Base-by-base conservation (phyloP, 2,113 vertebrate genomes). In the Grammatotria lemairii region DNA sequence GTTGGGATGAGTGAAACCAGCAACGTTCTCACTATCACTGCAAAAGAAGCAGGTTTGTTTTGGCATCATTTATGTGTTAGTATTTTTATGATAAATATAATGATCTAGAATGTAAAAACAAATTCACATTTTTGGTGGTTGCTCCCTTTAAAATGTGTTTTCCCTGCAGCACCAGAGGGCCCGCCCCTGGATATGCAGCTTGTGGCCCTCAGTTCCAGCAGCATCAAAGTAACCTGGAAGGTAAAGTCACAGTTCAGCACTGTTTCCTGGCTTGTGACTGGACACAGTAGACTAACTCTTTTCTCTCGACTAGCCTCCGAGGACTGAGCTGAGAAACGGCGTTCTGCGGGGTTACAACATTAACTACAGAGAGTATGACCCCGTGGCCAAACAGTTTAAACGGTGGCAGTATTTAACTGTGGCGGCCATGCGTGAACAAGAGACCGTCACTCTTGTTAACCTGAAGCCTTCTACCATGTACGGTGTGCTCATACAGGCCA, bases 181-280 rank as follows among this genome's bases (percentile, higher is more conserved):
- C 90, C 93, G 9, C 95, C 95, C 1, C 23, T 93, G 40, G 95
- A 95, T 31, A 65, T 94, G 86, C 45, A 63, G 38, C 75, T 96
- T 9, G 84, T 89, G 68, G 86, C 88, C 17, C 81, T 94, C 31
- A 85, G 79, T 17, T 6, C 94, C 55, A 53, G 65, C 51, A 95
- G 84, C 9, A 93, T 96, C 68, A 93, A n/a, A 86, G 85, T 95
- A 58, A 88, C 90, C 8, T 96, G 95, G 94, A 96, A 92, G 92
- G 95, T 95, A 88, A 81, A 78, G 35, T 78, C 23, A 26, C 14
- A 16, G 2, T 35, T n/a, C 26, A 3, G 54, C 65, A 42, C 12
- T 21, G 31, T 42, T 80, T 38, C n/a, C 12, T 17, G 7, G 5
- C 45, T 28, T 54, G 7, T 75, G 21, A 8, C 6, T 26, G 19